Conservation (phyloP, 2,113 vertebrate species). For the Onychorhynchus coronatus region DNA sequence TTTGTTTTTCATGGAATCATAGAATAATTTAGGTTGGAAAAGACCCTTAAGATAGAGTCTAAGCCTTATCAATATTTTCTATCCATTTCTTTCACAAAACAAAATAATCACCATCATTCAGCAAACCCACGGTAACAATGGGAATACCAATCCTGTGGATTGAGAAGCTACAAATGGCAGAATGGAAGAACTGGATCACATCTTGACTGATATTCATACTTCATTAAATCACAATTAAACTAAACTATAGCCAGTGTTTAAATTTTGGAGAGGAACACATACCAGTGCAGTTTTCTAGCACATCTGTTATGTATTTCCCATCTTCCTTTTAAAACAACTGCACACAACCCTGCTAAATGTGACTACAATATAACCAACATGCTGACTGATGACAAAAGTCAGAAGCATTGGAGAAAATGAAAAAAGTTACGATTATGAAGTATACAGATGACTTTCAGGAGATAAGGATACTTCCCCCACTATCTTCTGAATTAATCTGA, state of each 20-base stretch:
- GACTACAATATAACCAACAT: background rate
- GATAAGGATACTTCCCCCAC: background rate
- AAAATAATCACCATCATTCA: background rate
- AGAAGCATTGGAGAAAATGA: background rate
- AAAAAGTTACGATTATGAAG: too few species aligned
- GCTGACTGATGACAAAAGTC: background rate
- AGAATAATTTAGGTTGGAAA: background rate
- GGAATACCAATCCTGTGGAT: background rate
- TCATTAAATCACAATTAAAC: background rate
- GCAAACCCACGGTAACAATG: background rate
- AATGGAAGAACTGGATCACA: background rate
- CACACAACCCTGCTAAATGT: background rate
- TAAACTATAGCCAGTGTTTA: background rate
- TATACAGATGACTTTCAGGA: background rate
- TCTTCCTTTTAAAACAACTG: background rate
- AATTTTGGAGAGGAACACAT: background rate
- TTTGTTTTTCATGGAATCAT: background rate
- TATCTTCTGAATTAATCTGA: background rate
- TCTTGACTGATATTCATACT: background rate
- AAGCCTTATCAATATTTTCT: background rate
- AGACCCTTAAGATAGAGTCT: background rate
- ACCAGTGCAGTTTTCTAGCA: background rate
- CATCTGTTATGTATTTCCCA: background rate
- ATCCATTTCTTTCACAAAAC: background rate
- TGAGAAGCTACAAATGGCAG: background rate